Evolutionary conservation across 2,888 invertebrate genomes (phyloP).

Genomic region (Archips xylosteana): DNA sequence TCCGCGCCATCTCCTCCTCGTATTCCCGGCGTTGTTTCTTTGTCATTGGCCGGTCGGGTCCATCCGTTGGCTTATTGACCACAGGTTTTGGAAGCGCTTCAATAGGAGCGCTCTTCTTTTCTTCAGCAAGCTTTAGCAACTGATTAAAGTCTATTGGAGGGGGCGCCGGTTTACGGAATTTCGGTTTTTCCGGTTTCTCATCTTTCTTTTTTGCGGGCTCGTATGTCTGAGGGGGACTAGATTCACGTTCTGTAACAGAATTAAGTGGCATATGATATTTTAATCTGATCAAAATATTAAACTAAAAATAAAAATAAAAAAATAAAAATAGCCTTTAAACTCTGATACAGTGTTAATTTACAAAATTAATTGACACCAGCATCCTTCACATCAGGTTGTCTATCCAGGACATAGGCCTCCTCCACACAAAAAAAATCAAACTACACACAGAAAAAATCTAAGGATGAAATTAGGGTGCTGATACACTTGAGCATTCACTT

Average conservation of each 20-base stretch:
- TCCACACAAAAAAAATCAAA: no score
- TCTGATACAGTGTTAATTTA: no score
- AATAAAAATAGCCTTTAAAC: no score
- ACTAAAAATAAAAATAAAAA: no score
- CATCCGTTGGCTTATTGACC: slow-evolving; percentile 73
- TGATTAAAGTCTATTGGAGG: slow-evolving; percentile 93
- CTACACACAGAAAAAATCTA: slow-evolving; percentile 45
- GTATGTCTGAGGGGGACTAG: slow-evolving; percentile 68
- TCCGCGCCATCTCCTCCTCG: slow-evolving; percentile 89
- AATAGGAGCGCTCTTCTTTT: slow-evolving; percentile 93
- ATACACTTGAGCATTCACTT: no score
- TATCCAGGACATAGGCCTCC: no score
- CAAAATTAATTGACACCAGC: no score
- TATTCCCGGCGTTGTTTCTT: slow-evolving; percentile 92
- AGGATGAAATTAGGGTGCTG: no score
- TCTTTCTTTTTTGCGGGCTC: slow-evolving; percentile 74
- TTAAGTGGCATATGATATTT: slow-evolving; percentile 35
- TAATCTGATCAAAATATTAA: no score
- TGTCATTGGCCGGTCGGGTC: slow-evolving; percentile 91
- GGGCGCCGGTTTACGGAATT: slow-evolving; percentile 86
- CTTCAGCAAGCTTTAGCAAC: slow-evolving; percentile 92
- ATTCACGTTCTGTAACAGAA: slow-evolving; percentile 58
- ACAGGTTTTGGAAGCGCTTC: slow-evolving; percentile 68
- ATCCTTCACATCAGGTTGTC: no score
- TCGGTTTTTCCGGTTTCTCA: slow-evolving; percentile 83